Base-by-base conservation (phyloP, 1,140 invertebrate genomes). In the Philotrypesis tridentata region DNA sequence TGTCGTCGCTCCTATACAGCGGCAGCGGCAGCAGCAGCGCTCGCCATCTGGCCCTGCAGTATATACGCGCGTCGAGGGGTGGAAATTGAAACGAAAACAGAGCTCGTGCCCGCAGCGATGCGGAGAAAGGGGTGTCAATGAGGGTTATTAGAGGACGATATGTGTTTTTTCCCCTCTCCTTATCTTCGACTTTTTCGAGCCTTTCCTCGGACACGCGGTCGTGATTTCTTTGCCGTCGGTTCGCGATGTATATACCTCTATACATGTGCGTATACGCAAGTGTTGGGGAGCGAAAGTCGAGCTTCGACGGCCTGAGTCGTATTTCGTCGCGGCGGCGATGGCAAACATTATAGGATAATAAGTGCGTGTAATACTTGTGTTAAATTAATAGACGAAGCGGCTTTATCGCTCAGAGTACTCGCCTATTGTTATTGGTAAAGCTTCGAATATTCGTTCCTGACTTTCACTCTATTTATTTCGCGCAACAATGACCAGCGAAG, bases 71-170 rank as follows among this genome's bases (percentile, higher is more conserved):
- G 60, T 70, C 75, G 82, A 87, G 88, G 90, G 90, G 85, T 89
- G 86, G 87, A 90, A 90, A 91, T 91, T 90, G 89, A 91, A 92
- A 92, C 90, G 88, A 91, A 92, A 91, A 91, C 90, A 91, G 89
- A 85, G 61, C 37, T 23, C 37, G 63, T 60, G 14, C 70, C 68
- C 33, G 48, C 21, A 80, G 40, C 23, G 68, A 72, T 79, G 76
- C 43, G 72, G 80, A 80, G 87, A 86, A 89, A 91, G 87, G 90
- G 89, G 89, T 89, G 89, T 89, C 89, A 92, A 92, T 92, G 90
- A 92, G 89, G 90, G 89, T 89, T 91, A 92, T 92, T 92, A 92
- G 90, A 89, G 87, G 85, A 89, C 88, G 90, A 92, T 92, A 92
- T 91, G 88, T 91, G 90, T 91, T 89, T 92, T 91, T 91, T 91